These are phyloP conservation scores for Aradophagus sp. DNA, from an alignment of 1,140 invertebrate species.

Conservation along the genomic window DNA sequence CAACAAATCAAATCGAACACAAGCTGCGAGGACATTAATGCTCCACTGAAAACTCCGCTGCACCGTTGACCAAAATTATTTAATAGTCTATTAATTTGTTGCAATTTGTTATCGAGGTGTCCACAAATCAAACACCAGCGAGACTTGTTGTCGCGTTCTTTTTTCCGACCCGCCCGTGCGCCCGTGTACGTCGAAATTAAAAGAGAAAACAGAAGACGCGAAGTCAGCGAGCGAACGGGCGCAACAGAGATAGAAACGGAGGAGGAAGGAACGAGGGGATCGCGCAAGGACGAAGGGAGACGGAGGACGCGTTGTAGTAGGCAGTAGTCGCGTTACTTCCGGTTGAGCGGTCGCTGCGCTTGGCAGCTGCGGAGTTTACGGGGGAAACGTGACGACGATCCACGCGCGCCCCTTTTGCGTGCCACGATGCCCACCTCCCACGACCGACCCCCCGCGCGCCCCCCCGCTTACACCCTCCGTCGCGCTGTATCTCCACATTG, in stretches of 20 bases:
- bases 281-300: constrained; percentile 30
- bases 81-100: no score
- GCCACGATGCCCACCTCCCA: constrained; percentile 38
- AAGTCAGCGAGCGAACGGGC: constrained; percentile 22
- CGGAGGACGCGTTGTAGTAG: constrained; percentile 62
- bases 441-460: constrained; percentile 24
- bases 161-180: no score
- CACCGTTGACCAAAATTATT: no score
- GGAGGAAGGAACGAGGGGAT: constrained; percentile 7
- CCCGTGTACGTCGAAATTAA: no score
- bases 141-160: no score
- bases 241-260: constrained; percentile 47
- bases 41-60: no score
- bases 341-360: constrained; percentile 72
- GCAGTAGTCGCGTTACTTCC: constrained; percentile 75
- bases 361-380: constrained; percentile 74
- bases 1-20: no score
- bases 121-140: no score
- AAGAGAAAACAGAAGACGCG: not conserved
- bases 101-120: no score
- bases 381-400: constrained; percentile 60
- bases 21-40: no score
- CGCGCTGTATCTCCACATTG: constrained; percentile 68
- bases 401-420: constrained; percentile 61
- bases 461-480: constrained; percentile 38